Evolutionary conservation across 2,888 invertebrate genomes (phyloP).

Genomic region (Tachina grossa): DNA sequence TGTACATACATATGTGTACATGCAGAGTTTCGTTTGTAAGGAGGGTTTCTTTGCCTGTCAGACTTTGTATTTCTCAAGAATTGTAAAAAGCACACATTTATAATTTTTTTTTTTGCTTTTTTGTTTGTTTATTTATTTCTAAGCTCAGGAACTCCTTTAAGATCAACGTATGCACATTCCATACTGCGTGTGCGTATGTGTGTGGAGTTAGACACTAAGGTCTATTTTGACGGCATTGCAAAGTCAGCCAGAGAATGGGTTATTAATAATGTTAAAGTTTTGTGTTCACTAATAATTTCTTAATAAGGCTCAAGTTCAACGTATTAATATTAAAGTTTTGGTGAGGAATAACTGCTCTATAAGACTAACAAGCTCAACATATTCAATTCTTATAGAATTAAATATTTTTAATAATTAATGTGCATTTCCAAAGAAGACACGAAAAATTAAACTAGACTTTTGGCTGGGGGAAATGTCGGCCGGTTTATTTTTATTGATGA

Average conservation of each 20-base stretch:
- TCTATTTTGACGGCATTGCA: constrained; percentile 7
- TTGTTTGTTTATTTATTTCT: neutral
- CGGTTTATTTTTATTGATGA: too few species aligned
- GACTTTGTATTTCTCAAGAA: constrained; percentile 32
- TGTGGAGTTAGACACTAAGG: constrained; percentile 22
- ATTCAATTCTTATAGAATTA: too few species aligned
- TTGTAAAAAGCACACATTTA: constrained; percentile 28
- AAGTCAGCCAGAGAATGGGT: neutral
- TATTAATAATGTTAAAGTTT: neutral
- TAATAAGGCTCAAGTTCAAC: too few species aligned
- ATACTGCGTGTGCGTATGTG: neutral
- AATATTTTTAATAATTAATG: too few species aligned
- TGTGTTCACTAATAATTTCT: too few species aligned
- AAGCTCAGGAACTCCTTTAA: constrained; percentile 39
- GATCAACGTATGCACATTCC: neutral
- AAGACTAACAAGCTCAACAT: too few species aligned
- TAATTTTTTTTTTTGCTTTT: neutral
- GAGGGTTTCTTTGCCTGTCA: constrained; percentile 64
- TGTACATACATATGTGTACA: too few species aligned
- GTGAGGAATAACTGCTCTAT: too few species aligned
- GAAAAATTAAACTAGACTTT: too few species aligned
- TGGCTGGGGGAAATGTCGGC: too few species aligned
- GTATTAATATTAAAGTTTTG: too few species aligned
- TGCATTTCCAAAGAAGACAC: too few species aligned
- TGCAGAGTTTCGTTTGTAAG: constrained; percentile 29